phyloP scores from a whole-genome alignment of 2,797 vertebrate genomes.

The Rhinichthys osculus region DNA sequence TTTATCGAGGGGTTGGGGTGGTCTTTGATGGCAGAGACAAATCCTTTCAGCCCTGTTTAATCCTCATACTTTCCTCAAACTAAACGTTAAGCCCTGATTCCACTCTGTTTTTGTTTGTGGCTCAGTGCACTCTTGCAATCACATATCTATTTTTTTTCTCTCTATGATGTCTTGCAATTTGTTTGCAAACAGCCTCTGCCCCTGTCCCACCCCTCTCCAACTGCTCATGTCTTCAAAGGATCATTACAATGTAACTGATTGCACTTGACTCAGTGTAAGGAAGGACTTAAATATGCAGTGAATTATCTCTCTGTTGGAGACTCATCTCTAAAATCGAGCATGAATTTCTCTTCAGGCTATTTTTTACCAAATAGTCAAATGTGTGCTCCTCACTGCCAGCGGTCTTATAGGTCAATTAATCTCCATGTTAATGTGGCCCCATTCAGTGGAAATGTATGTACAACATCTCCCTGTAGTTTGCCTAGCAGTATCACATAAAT shows the following conservation, averaged over 20 bases:
- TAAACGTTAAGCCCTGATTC: conserved; percentile 8
- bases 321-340: background rate
- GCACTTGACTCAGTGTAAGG: conserved; percentile 54
- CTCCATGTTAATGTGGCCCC: conserved; percentile 36
- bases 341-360: conserved; percentile 22
- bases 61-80: conserved; percentile 19
- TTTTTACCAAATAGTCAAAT: conserved; percentile 32
- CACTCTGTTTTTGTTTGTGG: conserved; percentile 36
- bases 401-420: conserved; percentile 47
- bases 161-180: no score
- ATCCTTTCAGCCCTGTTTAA: conserved; percentile 43
- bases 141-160: no score
- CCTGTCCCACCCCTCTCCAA: conserved; percentile 19
- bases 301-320: conserved; percentile 36
- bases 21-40: conserved; percentile 8
- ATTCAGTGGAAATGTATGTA: conserved; percentile 19
- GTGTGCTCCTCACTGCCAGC: conserved; percentile 7
- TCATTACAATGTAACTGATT: conserved; percentile 55
- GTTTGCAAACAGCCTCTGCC: background rate
- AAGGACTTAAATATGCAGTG: conserved; percentile 44
- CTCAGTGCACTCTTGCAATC: conserved; percentile 17
- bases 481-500: conserved; percentile 18
- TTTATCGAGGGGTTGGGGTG: background rate
- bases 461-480: conserved; percentile 11
- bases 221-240: conserved; percentile 29